Evolutionary conservation across 2,113 vertebrate genomes (phyloP).

Genomic region (Dolichallabes microphthalmus): DNA sequence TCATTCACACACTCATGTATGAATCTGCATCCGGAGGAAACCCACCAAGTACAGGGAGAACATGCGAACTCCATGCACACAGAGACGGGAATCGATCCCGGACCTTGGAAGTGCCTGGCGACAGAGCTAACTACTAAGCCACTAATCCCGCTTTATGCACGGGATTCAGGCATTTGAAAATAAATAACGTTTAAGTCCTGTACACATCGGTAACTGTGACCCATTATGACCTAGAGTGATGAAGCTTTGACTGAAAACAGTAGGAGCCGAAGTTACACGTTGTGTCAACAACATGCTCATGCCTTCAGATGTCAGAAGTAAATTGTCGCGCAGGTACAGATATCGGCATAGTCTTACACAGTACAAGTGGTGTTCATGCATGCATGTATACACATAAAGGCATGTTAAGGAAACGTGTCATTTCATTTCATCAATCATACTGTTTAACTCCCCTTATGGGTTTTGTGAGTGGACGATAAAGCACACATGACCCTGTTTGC

Average conservation of each 20-base stretch:
- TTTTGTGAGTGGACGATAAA: neutral
- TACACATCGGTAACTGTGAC: neutral
- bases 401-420: neutral
- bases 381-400: too few relatives aligned
- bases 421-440: neutral
- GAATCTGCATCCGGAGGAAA: too few relatives aligned
- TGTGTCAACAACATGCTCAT: neutral
- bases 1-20: too few relatives aligned
- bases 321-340: neutral
- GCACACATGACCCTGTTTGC: neutral
- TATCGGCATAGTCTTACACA: neutral
- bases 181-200: neutral
- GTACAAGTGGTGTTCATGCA: neutral
- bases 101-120: too few relatives aligned
- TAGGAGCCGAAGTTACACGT: neutral
- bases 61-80: too few relatives aligned
- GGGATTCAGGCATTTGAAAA: neutral
- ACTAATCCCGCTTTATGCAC: too few relatives aligned
- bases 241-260: neutral
- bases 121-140: too few relatives aligned
- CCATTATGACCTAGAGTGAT: neutral
- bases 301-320: neutral
- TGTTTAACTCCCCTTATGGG: neutral
- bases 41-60: too few relatives aligned
- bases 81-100: too few relatives aligned